Percentiles rank a stretch among this genome's conserved stretches.
Evolutionary conservation across 2,888 invertebrate genomes (phyloP).

Genomic region (Dorcus parallelipipedus): DNA sequence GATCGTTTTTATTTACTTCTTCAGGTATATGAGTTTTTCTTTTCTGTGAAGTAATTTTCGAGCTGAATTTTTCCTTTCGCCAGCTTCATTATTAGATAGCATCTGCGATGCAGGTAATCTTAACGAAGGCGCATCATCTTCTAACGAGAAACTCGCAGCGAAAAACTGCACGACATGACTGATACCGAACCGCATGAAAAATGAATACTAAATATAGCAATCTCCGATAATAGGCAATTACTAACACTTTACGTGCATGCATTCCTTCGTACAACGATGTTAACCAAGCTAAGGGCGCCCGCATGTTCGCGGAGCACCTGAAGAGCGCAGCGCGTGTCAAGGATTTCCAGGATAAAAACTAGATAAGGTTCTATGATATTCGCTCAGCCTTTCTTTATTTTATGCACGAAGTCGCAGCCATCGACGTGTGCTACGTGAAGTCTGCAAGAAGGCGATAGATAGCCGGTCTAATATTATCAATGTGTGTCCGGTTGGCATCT

Average conservation of each 20-base stretch:
- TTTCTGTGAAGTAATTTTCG: too few relatives aligned
- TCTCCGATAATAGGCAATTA: constrained; percentile 22
- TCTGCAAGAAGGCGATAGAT: not conserved
- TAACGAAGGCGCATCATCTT: too few relatives aligned
- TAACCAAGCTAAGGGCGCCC: constrained; percentile 24
- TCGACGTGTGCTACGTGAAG: not conserved
- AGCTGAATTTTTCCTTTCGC: too few relatives aligned
- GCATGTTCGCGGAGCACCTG: constrained; percentile 25
- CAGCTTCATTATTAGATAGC: too few relatives aligned
- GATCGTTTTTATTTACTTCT: too few relatives aligned
- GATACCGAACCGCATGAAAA: not conserved
- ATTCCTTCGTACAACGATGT: constrained; percentile 18
- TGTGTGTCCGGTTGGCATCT: constrained; percentile 14
- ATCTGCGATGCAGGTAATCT: too few relatives aligned
- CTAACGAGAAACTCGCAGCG: too few relatives aligned
- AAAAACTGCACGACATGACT: not conserved
- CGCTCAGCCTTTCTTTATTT: not conserved
- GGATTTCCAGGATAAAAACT: constrained; percentile 16
- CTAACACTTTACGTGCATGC: constrained; percentile 23
- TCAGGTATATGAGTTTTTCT: too few relatives aligned
- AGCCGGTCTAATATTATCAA: constrained; percentile 6
- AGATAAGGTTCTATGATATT: constrained; percentile 14
- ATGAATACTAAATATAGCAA: constrained; percentile 18
- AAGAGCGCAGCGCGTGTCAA: constrained; percentile 24
- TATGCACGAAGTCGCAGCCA: constrained; percentile 1